phyloP scores from a whole-genome alignment of 2,113 vertebrate species.

The Poeciliopsis prolifica region DNA sequence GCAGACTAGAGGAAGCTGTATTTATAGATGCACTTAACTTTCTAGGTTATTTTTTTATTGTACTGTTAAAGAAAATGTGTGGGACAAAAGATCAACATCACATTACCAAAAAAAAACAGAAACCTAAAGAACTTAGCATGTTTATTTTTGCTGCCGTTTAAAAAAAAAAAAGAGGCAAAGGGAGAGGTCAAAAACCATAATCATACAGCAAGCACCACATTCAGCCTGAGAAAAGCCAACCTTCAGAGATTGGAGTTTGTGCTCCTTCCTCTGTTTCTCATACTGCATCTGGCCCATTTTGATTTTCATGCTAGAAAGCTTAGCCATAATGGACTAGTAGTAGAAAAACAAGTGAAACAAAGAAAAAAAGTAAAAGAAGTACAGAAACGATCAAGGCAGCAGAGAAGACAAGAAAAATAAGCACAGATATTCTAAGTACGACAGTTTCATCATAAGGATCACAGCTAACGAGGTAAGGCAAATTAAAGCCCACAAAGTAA shows the following conservation, averaged over 20 bases:
- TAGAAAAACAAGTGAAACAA: slow-evolving; percentile 68
- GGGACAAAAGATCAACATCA: slow-evolving; percentile 21
- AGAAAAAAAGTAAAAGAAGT: slow-evolving; percentile 52
- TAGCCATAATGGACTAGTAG: slow-evolving; percentile 97
- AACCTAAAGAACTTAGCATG: slow-evolving; percentile 3
- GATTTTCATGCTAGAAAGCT: slow-evolving; percentile 99
- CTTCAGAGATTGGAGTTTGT: slow-evolving; percentile 90
- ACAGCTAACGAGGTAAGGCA: neutral
- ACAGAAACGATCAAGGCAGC: slow-evolving; percentile 45
- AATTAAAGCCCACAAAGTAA: neutral
- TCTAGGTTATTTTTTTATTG: slow-evolving; percentile 15
- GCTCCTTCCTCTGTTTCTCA: slow-evolving; percentile 96
- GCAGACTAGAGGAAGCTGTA: slow-evolving; percentile 15
- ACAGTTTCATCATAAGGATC: neutral
- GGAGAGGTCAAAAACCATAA: slow-evolving; percentile 68
- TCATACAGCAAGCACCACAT: slow-evolving; percentile 65
- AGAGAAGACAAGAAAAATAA: slow-evolving; percentile 28
- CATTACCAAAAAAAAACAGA: neutral
- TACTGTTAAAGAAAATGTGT: slow-evolving; percentile 5
- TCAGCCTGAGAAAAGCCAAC: slow-evolving; percentile 82
- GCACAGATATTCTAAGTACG: slow-evolving; percentile 1
- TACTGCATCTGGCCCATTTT: slow-evolving; percentile 98
- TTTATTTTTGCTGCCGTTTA: slow-evolving; percentile 1
- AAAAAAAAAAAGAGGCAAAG: slow-evolving; percentile 31
- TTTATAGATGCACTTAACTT: slow-evolving; percentile 20